Base-by-base conservation (phyloP, 2,113 vertebrate species). In the Lethenteron camtschaticum region DNA sequence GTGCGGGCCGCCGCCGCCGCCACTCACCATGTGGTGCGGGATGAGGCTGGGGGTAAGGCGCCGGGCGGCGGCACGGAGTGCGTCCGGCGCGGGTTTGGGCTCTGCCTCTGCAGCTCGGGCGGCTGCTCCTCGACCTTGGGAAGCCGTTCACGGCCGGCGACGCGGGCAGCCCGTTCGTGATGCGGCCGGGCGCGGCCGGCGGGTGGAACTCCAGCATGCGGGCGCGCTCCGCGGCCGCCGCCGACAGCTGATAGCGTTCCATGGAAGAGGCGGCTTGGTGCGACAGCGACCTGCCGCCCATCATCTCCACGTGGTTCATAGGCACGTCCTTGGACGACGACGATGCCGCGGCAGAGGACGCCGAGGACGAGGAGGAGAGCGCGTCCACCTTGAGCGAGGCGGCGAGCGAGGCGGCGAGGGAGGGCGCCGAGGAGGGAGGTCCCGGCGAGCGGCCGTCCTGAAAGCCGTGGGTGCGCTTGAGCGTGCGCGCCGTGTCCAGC, bases 401-500 rank as follows among this genome's bases (percentile, higher is more conserved):
- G 60, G 60, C 60, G 14, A n/a, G 80, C 68, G 82, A 74, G 71
- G 78, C 75, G 13, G 78, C 73, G 2, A 76, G 73, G 75, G 76
- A 73, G 72, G 84, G 82, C 74, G 88, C 88, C 69, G 80, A 78
- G 3, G 83, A 81, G 11, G 82, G 85, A 3, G 86, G 87, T 70
- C 86, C 86, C 0, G 87, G 86, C 4, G 87, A 89, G 68, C 86
- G 84, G 1, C 84, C 85, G 70, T 90, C 86, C 69, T 85, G 86
- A 79, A 87, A 80, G 75, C 83, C 83, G 75, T 88, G 87, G 63
- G 78, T 84, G 20, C 85, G 79, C 72, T 88, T 88, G 55, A 89
- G 78, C 77, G 87, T 85, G 12, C 87, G 79, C 56, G 87, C 86
- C 2, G 84, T 85, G 41, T 85, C 84, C n/a, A 89, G 86, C 18